Conservation (phyloP, 2,888 invertebrate genomes). For the Diploptera punctata region DNA sequence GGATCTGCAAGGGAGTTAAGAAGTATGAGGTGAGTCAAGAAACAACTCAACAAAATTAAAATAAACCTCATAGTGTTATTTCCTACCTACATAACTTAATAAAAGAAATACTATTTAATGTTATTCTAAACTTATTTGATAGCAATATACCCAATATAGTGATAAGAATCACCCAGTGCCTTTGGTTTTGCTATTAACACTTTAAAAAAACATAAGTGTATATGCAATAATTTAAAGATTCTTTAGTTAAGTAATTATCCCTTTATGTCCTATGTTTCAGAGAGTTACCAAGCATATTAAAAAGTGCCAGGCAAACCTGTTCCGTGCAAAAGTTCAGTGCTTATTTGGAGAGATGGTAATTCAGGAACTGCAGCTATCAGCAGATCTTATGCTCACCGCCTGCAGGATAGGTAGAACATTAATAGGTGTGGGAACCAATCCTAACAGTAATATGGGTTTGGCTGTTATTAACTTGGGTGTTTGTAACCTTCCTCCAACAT, state of each 20-base stretch:
- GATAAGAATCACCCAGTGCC: too few relatives aligned
- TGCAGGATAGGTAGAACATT: constrained; percentile 63
- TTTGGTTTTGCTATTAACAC: too few relatives aligned
- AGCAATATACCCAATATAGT: too few relatives aligned
- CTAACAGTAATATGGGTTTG: constrained; percentile 62
- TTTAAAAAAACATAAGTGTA: too few relatives aligned
- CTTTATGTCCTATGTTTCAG: constrained; percentile 51
- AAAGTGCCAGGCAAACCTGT: constrained; percentile 58
- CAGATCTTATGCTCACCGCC: constrained; percentile 65
- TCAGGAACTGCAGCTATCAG: constrained; percentile 64
- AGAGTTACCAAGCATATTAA: constrained; percentile 63
- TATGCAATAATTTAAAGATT: too few relatives aligned
- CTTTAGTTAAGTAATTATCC: constrained; percentile 14
- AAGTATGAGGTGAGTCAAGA: too few relatives aligned
- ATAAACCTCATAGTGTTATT: too few relatives aligned
- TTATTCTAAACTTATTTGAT: too few relatives aligned
- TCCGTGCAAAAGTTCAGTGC: constrained; percentile 54
- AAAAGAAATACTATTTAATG: too few relatives aligned
- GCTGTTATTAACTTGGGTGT: constrained; percentile 66
- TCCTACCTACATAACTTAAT: too few relatives aligned
- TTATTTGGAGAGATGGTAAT: constrained; percentile 57
- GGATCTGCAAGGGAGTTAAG: too few relatives aligned
- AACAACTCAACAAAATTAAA: too few relatives aligned
- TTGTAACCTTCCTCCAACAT: constrained; percentile 65
- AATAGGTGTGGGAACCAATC: constrained; percentile 62